phyloP scores from a whole-genome alignment of 2,888 invertebrate species.

The Rotaria magnacalcarata region DNA sequence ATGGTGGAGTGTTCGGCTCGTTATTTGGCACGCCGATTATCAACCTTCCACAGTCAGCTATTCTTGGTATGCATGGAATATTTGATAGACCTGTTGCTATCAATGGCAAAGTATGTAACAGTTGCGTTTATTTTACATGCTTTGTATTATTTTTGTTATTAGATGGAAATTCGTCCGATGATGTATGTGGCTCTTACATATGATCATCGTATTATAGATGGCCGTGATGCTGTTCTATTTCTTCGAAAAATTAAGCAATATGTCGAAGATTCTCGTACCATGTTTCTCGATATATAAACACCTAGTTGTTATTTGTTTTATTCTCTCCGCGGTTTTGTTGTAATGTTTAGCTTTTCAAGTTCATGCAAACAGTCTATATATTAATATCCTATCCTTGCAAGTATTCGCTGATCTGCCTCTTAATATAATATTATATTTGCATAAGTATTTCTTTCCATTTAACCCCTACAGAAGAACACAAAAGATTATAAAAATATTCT shows the following conservation, averaged over 20 bases:
- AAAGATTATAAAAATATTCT: not conserved
- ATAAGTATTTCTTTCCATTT: not conserved
- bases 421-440: not conserved
- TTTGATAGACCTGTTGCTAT: slow-evolving; percentile 88
- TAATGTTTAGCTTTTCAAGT: too few species aligned
- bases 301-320: not conserved
- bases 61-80: slow-evolving; percentile 96
- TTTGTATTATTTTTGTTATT: slow-evolving; percentile 43
- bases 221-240: slow-evolving; percentile 96
- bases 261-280: slow-evolving; percentile 89
- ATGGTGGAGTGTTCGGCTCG: slow-evolving; percentile 97
- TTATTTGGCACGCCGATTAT: slow-evolving; percentile 95
- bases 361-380: too few species aligned
- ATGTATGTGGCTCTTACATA: slow-evolving; percentile 99
- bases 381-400: not conserved
- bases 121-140: not conserved
- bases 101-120: slow-evolving; percentile 77
- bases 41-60: slow-evolving; percentile 96
- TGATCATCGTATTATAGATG: slow-evolving; percentile 95
- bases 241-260: slow-evolving; percentile 88
- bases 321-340: not conserved
- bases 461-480: not conserved
- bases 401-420: not conserved
- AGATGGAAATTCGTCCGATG: slow-evolving; percentile 96
- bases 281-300: slow-evolving; percentile 78